These are phyloP conservation scores for Saccostrea glomerata DNA, from an alignment of 1,140 invertebrate genomes.

Conservation along the genomic window DNA sequence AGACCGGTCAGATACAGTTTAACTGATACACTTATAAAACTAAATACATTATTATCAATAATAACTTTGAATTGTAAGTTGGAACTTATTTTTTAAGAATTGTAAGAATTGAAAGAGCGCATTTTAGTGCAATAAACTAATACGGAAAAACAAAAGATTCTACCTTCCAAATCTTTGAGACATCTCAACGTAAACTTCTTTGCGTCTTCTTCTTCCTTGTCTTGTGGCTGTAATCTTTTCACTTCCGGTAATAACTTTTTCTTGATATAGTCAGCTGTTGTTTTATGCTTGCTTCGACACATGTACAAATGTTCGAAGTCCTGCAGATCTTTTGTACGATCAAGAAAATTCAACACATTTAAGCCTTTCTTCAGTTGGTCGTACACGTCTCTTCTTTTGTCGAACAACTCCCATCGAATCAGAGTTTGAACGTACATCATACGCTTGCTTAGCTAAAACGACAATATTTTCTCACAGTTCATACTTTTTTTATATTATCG, in stretches of 20 bases:
- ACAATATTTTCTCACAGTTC: neutral
- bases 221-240: slow-evolving; percentile 45
- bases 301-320: slow-evolving; percentile 53
- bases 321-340: slow-evolving; percentile 39
- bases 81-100: too few species aligned
- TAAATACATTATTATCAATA: too few species aligned
- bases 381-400: slow-evolving; percentile 50
- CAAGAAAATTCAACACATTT: slow-evolving; percentile 54
- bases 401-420: slow-evolving; percentile 59
- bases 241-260: slow-evolving; percentile 50
- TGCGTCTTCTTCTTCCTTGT: slow-evolving; percentile 55
- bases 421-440: slow-evolving; percentile 56
- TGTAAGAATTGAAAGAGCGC: too few species aligned
- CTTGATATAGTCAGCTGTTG: slow-evolving; percentile 57
- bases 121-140: too few species aligned
- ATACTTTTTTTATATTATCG: too few species aligned
- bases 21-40: too few species aligned
- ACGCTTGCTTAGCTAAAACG: neutral
- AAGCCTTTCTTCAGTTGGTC: slow-evolving; percentile 58
- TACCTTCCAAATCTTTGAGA: slow-evolving; percentile 59
- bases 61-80: too few species aligned
- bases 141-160: too few species aligned
- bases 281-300: slow-evolving; percentile 45
- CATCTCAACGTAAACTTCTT: slow-evolving; percentile 55
- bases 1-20: too few species aligned